Evolutionary conservation across 2,888 invertebrate genomes (phyloP), one percentile per base, ranked within the genome.

Genomic region (Lysandra coridon): DNA sequence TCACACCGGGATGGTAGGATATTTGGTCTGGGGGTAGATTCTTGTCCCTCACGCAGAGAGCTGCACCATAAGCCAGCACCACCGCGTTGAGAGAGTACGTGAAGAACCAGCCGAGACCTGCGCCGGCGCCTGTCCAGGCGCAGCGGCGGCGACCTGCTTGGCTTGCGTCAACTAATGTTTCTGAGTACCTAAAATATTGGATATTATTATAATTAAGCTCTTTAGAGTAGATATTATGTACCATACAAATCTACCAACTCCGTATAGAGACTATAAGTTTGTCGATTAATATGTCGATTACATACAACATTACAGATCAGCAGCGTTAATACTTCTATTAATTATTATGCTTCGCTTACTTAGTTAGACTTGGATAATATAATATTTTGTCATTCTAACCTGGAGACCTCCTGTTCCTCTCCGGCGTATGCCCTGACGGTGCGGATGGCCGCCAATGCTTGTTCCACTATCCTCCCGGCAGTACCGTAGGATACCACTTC

Each of bases 41-140:
- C 82, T 96, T 95, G 86, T 96, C 96, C 0, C 96, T 92, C 53
- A 97, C 91, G 80, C 97, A 96, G 44, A 98, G 92, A 78, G 92
- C 91, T 0, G 97, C 95, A 0, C 98, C 98, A 89, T 97, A 97
- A 95, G 97, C 97, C 90, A 98, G 96, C 49, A 97, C 96, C 7
- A 97, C 86, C 0, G 97, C 96, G 88, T 97, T 97, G 84, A 97
- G 95, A 64, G 95, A 90, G 89, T 97, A 97, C 30, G 97, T 96
- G 80, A 97, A 95, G 82, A 97, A 94, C 97, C 97, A 97, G 95
- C 97, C 96, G 0, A 96, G 85, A 0, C 96, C 97, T 0, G 96
- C 95, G 4, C 97, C 97, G 0, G 96, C 91, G 2, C 96, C 97
- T 0, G 96, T 95, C 90, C 96, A 96, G 78, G 95, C 87, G 12